Evolutionary conservation across 1,140 invertebrate species (phyloP), one percentile per base, ranked within the genome.

Genomic region (Drosophila oshimai): DNA sequence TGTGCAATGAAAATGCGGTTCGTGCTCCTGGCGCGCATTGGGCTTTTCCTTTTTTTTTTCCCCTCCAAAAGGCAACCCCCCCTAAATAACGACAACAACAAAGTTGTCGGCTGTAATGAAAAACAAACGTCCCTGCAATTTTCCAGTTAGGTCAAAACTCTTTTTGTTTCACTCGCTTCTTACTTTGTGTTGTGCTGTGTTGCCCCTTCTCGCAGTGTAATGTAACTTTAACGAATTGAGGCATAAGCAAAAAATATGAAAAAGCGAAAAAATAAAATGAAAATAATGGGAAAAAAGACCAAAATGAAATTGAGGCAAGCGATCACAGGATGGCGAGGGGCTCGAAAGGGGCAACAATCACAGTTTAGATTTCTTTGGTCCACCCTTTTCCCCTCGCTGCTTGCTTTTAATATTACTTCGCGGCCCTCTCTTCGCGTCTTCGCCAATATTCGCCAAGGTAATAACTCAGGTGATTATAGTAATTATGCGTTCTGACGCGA

Each of bases 381-480:
- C 44, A 44, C 39, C 60, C 58, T 51, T 28, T 37, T 15, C 28
- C 15, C n/a, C 26, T 4, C 18, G 17, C 57, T 53, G 33, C 10
- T 68, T 78, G 71, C 67, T 87, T 87, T 87, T 87, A 81, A 87
- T 87, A 87, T 87, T 70, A 88, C 69, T 77, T 70, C 47, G 51
- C 42, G 45, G 55, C 34, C 24, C 53, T 64, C 74, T 64, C 57
- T 81, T 73, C 62, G 44, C 39, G 31, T 75, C 84, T 88, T 69
- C 77, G 77, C 74, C 81, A 87, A 88, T 87, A 87, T 88, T 89
- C 86, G 88, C 83, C 83, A 90, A 90, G 89, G 89, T 90, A 90
- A 90, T 90, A 90, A 90, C 81, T 90, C 89, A 90, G 89, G 89
- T 90, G 86, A 90, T 90, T 90, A 90, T 90, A 90, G 89, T 90